A percentile compares a stretch with the other conserved stretches of the same genome.
phyloP scores from a whole-genome alignment of 2,888 invertebrate species.

The Athetis lepigone region DNA sequence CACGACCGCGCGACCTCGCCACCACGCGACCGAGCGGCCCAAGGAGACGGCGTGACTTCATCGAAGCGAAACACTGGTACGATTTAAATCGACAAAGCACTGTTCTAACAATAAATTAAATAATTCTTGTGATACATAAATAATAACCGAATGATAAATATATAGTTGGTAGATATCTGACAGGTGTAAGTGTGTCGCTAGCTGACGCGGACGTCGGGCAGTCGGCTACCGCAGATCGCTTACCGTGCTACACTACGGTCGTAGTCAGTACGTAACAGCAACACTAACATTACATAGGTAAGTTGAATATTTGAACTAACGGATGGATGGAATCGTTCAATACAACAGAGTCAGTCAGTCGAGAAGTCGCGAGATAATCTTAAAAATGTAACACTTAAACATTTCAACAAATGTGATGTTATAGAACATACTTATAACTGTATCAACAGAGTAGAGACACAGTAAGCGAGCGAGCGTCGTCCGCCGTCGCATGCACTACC shows the following conservation, averaged over 20 bases:
- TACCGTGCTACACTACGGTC: slow-evolving; percentile 25
- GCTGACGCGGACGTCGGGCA: slow-evolving; percentile 63
- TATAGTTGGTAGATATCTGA: slow-evolving; percentile 71
- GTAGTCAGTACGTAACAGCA: slow-evolving; percentile 28
- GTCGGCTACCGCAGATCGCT: slow-evolving; percentile 45
- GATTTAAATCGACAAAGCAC: slow-evolving; percentile 71
- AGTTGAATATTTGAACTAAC: slow-evolving; percentile 61
- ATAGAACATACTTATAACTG: slow-evolving; percentile 51
- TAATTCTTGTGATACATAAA: slow-evolving; percentile 80
- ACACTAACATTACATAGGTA: slow-evolving; percentile 58
- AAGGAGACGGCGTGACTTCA: slow-evolving; percentile 67
- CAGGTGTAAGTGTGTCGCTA: slow-evolving; percentile 70
- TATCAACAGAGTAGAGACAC: slow-evolving; percentile 39
- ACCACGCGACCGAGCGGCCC: slow-evolving; percentile 33
- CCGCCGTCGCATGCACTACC: slow-evolving; percentile 79
- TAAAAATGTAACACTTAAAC: slow-evolving; percentile 59
- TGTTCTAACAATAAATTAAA: slow-evolving; percentile 76
- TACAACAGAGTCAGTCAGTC: slow-evolving; percentile 62
- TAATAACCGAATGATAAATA: slow-evolving; percentile 79
- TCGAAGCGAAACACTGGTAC: slow-evolving; percentile 84
- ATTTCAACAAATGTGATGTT: slow-evolving; percentile 60
- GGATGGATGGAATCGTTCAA: slow-evolving; percentile 61
- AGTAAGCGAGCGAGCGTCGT: slow-evolving; percentile 58
- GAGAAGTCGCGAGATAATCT: slow-evolving; percentile 51
- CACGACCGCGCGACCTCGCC: not conserved